Conservation (phyloP, 2,113 vertebrate genomes). For the Eulemur rufifrons region DNA sequence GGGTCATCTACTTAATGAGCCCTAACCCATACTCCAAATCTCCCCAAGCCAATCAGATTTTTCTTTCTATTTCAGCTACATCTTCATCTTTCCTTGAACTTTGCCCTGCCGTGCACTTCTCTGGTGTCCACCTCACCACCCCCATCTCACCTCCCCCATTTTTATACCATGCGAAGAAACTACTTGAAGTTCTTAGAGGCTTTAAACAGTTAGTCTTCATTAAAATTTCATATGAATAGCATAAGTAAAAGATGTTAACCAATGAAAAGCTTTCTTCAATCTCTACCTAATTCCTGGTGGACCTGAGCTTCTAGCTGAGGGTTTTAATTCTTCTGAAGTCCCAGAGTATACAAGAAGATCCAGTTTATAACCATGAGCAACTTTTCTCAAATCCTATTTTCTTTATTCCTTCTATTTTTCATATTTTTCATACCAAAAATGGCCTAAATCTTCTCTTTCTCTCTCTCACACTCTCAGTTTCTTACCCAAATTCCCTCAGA, state of each 20-base stretch:
- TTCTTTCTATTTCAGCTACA: background rate
- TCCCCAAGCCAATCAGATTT: background rate
- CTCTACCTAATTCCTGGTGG: background rate
- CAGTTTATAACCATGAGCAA: background rate
- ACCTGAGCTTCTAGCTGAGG: background rate
- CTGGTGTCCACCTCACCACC: background rate
- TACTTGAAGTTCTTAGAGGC: background rate
- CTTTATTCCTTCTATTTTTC: slow-evolving; percentile 14
- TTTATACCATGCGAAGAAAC: background rate
- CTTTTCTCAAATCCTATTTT: background rate
- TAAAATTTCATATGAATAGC: background rate
- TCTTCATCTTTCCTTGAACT: background rate
- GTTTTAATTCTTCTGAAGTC: background rate
- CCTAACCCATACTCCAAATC: slow-evolving; percentile 1
- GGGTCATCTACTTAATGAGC: slow-evolving; percentile 46
- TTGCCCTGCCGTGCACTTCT: rapidly evolving
- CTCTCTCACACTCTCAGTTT: background rate
- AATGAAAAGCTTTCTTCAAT: background rate
- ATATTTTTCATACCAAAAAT: background rate
- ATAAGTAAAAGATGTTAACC: background rate
- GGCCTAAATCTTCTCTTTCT: background rate
- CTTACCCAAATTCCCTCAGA: background rate
- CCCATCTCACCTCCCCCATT: no score
- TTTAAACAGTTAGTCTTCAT: background rate
- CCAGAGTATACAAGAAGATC: background rate